Evolutionary conservation across 2,888 invertebrate genomes (phyloP).

Genomic region (Hoplodrina ambigua): DNA sequence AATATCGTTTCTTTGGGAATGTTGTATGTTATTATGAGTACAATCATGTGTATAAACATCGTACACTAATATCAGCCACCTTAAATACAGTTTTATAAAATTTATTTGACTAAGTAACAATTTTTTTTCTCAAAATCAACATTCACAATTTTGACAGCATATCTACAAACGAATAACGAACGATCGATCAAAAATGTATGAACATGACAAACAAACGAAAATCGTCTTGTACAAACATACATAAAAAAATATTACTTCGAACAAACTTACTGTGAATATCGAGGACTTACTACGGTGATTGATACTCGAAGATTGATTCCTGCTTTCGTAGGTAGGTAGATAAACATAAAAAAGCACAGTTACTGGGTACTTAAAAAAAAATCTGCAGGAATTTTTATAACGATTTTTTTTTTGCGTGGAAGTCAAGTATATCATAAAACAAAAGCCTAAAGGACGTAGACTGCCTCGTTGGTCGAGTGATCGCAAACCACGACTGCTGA

Average conservation of each 20-base stretch:
- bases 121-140: conserved; percentile 2
- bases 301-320: conserved; percentile 35
- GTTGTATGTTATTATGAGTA: too few relatives aligned
- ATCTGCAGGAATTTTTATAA: too few relatives aligned
- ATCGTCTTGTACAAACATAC: conserved; percentile 33
- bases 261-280: conserved; percentile 29
- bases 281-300: conserved; percentile 21
- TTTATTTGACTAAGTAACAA: neutral
- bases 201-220: conserved; percentile 24
- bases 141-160: neutral
- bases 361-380: neutral
- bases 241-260: conserved; percentile 44
- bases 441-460: too few relatives aligned
- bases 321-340: conserved; percentile 4
- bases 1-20: too few relatives aligned
- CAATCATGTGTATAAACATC: too few relatives aligned
- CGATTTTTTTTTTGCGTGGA: too few relatives aligned
- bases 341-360: conserved; percentile 6
- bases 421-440: too few relatives aligned
- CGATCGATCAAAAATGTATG: conserved; percentile 30
- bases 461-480: too few relatives aligned
- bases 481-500: too few relatives aligned
- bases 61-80: too few relatives aligned
- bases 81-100: too few relatives aligned
- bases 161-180: neutral